Percentiles rank a stretch among this genome's conserved stretches.
Evolutionary conservation across 2,113 vertebrate species (phyloP).

Genomic region (Amia ocellicauda): DNA sequence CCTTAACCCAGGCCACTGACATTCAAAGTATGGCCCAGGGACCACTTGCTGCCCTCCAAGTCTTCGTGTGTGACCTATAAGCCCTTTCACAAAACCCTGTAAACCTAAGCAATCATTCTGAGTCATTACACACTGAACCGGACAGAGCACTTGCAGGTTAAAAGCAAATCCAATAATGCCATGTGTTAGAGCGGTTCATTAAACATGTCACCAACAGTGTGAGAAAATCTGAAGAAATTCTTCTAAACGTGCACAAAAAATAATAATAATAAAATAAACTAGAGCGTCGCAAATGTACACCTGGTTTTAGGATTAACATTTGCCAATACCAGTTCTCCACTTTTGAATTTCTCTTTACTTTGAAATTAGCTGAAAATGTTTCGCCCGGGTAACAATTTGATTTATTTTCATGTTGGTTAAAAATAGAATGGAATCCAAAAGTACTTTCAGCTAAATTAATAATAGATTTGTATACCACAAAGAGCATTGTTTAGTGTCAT

Average conservation of each 20-base stretch:
- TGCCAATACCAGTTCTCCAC: too few species aligned
- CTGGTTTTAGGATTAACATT: too few species aligned
- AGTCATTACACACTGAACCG: constrained; percentile 4
- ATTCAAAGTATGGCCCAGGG: constrained; percentile 3
- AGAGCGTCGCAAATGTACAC: too few species aligned
- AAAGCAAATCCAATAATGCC: constrained; percentile 10
- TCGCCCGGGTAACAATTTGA: too few species aligned
- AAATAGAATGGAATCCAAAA: too few species aligned
- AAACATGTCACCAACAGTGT: constrained; percentile 1
- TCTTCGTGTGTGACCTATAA: constrained; percentile 1
- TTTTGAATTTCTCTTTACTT: too few species aligned
- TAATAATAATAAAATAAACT: too few species aligned
- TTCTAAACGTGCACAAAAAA: not conserved
- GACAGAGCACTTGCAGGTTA: constrained; percentile 9
- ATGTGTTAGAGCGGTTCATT: constrained; percentile 8
- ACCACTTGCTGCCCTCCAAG: not conserved
- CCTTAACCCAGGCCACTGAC: constrained; percentile 6
- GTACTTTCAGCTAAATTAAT: too few species aligned
- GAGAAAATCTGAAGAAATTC: constrained; percentile 3
- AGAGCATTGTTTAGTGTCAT: too few species aligned
- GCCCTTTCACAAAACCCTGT: constrained; percentile 5
- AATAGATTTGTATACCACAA: too few species aligned
- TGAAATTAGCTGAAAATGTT: too few species aligned
- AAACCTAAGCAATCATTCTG: constrained; percentile 10
- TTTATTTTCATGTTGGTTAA: too few species aligned